phyloP scores from a whole-genome alignment of 1,140 invertebrate genomes.

The Tribolium madens region DNA sequence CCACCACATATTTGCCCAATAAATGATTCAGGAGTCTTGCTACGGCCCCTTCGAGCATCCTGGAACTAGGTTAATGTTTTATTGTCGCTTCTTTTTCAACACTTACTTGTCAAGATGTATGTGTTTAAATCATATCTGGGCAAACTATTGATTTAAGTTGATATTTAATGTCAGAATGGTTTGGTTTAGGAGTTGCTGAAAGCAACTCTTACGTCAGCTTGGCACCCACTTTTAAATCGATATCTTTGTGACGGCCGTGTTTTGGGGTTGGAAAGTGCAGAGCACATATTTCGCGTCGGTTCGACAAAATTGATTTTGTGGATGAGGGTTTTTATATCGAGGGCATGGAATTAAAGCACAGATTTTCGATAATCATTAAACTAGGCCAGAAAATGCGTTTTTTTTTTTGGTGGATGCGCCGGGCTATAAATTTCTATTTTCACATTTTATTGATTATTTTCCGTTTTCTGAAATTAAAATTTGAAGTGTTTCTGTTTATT shows the following conservation, averaged over 20 bases:
- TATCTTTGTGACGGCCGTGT: conserved; percentile 17
- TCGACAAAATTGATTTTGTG: not conserved
- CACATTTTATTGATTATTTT: too few relatives aligned
- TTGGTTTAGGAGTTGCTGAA: conserved; percentile 36
- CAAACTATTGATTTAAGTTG: conserved; percentile 14
- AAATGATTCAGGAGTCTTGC: conserved; percentile 83
- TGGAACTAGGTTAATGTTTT: conserved; percentile 51
- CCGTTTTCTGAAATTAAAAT: too few relatives aligned
- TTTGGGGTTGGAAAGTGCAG: not conserved
- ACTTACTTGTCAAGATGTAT: not conserved
- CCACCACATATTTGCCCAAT: conserved; percentile 84
- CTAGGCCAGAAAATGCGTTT: too few relatives aligned
- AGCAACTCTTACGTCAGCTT: conserved; percentile 34
- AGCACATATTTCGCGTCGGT: not conserved
- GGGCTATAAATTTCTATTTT: too few relatives aligned
- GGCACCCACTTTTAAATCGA: conserved; percentile 40
- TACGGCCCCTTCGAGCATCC: conserved; percentile 83
- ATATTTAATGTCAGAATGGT: conserved; percentile 23
- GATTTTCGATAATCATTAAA: too few relatives aligned
- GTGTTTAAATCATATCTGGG: not conserved
- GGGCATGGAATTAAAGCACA: too few relatives aligned
- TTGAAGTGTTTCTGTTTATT: too few relatives aligned
- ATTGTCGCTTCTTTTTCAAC: not conserved
- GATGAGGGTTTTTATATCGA: too few relatives aligned
- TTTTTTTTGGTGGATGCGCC: too few relatives aligned